Evolutionary conservation across 2,797 vertebrate species (phyloP), one percentile per base, ranked within the genome.

Genomic region (Tadarida brasiliensis): DNA sequence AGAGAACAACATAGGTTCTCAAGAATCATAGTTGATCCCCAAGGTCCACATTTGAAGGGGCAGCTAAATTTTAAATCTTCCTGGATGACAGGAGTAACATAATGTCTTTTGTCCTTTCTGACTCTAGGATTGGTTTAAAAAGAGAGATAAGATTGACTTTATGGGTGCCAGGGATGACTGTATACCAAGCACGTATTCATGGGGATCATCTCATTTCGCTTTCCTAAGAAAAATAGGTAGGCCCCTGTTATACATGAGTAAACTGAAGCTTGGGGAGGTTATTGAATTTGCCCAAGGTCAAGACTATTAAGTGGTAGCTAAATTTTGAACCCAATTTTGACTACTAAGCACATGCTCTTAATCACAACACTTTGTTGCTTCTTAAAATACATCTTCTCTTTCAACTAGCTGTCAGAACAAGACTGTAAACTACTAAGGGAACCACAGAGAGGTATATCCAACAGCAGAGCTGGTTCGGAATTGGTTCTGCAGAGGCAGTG

Each of bases 241-340:
- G 24, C 8, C 22, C 17, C 35, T 63, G 1, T 83, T 92, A 61
- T 9, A 59, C 9, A 51, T 63, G 44, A 94, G 44, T 76, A 86
- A 87, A 61, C 49, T 44, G 57, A 88, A 39, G 24, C 19, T 59
- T 20, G 20, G 14, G 26, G 20, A 57, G 17, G 51, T 39, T 71
- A 44, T 87, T 88, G 56, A 71, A 51, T 89, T 93, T 86, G 35
- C 15, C 74, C n/a, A 82, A 81, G 3, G 71, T 93, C 22, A 83
- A 26, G 54, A 73, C 15, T 84, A 3, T 93, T 49, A 78, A 92
- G 9, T 70, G 22, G 9, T 35, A 80, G 33, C 39, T 92, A 70
- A 65, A 20, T 56, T 82, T 70, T 71, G 39, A 94, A 94, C 33
- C 20, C n/a, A 93, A 35, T 49, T 63, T 74, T 87, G 44, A 22